A percentile compares a stretch with the other conserved stretches of the same genome.
These are phyloP conservation scores for Oplegnathus fasciatus DNA, from an alignment of 2,113 vertebrate species.

Conservation along the genomic window DNA sequence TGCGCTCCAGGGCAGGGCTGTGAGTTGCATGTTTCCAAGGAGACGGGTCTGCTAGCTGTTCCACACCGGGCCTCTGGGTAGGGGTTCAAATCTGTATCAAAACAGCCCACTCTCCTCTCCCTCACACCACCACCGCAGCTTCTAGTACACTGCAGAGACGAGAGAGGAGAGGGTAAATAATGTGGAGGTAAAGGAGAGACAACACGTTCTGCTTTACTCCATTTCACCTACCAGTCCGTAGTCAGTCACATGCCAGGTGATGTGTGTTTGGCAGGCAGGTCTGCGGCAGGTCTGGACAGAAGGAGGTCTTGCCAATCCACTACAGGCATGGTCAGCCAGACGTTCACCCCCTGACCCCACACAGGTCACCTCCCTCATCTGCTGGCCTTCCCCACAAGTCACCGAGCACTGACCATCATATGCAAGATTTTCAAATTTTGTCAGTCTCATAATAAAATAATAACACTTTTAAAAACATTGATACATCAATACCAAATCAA, in stretches of 20 bases:
- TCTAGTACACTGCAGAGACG: slow-evolving; percentile 87
- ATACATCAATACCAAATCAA: not conserved
- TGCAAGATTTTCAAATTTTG: not conserved
- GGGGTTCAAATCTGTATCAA: slow-evolving; percentile 81
- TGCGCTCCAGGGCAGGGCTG: slow-evolving; percentile 88
- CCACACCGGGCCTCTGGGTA: slow-evolving; percentile 84
- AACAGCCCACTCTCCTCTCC: slow-evolving; percentile 89
- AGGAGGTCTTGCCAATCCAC: slow-evolving; percentile 77
- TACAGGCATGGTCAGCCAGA: slow-evolving; percentile 83
- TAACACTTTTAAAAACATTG: not conserved
- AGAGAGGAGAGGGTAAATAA: not conserved
- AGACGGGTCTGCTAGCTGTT: slow-evolving; percentile 79
- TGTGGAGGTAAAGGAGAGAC: not conserved
- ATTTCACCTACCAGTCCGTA: slow-evolving; percentile 71
- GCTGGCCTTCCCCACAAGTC: slow-evolving; percentile 91
- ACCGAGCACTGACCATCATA: slow-evolving; percentile 88
- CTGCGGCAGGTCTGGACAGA: slow-evolving; percentile 85
- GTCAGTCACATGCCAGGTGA: slow-evolving; percentile 85
- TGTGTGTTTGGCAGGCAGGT: slow-evolving; percentile 83
- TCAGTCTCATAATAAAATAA: not conserved
- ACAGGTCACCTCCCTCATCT: slow-evolving; percentile 88
- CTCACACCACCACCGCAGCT: slow-evolving; percentile 89
- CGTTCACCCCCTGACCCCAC: slow-evolving; percentile 77
- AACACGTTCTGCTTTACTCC: too few species aligned
- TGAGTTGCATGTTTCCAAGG: slow-evolving; percentile 87